Conservation (phyloP, 1,140 invertebrate species). For the Drosophila kurseongensis region DNA sequence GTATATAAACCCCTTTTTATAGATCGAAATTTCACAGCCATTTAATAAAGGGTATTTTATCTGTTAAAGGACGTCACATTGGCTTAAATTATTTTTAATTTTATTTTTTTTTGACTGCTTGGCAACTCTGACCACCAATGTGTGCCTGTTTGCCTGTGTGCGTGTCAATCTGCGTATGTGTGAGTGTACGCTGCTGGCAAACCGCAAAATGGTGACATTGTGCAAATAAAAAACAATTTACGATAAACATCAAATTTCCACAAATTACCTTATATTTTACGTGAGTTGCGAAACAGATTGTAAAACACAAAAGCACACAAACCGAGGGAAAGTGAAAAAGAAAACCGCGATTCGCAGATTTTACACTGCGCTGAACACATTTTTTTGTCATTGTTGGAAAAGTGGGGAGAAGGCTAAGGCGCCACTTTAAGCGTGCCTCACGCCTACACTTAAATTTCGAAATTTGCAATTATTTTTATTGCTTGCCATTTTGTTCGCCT, state of each 20-base stretch:
- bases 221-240: conserved; percentile 84
- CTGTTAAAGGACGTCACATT: not conserved
- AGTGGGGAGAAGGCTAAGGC: not conserved
- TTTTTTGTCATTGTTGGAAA: conserved; percentile 64
- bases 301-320: conserved; percentile 64
- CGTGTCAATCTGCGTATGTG: conserved; percentile 20
- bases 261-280: conserved; percentile 85
- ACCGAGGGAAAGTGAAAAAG: conserved; percentile 46
- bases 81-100: not conserved
- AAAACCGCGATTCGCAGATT: conserved; percentile 72
- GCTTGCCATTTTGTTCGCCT: conserved; percentile 68
- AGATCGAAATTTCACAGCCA: too few species aligned
- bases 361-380: conserved; percentile 72
- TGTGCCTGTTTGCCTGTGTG: conserved; percentile 9
- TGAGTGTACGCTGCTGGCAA: conserved; percentile 58
- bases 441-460: conserved; percentile 80
- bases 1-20: not conserved
- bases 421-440: conserved; percentile 66
- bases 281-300: conserved; percentile 84
- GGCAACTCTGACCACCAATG: conserved; percentile 35
- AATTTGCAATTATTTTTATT: conserved; percentile 83
- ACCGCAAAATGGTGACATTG: conserved; percentile 82
- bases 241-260: conserved; percentile 85
- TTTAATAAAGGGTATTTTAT: not conserved
- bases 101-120: conserved; percentile 17